These are phyloP conservation scores for Nomada flava DNA, from an alignment of 2,888 invertebrate species.

Conservation along the genomic window DNA sequence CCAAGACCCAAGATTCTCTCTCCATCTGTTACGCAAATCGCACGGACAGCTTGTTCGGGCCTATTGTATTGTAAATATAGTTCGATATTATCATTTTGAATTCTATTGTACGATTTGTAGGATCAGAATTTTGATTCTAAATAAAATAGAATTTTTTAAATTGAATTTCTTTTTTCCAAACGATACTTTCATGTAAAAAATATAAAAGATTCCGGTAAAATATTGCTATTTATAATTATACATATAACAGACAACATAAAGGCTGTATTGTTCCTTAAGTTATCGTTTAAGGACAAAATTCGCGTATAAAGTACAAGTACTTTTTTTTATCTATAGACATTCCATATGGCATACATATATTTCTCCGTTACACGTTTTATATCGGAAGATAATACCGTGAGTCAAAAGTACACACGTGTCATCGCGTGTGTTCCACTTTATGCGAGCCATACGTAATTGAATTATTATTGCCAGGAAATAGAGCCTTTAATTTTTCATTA, in stretches of 20 bases:
- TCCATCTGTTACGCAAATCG: constrained; percentile 97
- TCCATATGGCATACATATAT: not conserved
- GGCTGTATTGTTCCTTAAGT: too few species aligned
- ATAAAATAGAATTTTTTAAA: too few species aligned
- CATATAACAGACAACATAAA: too few species aligned
- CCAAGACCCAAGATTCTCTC: constrained; percentile 98
- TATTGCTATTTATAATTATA: not conserved
- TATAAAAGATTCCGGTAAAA: not conserved
- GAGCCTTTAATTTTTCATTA: too few species aligned
- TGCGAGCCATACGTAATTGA: not conserved
- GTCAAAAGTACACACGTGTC: constrained; percentile 11
- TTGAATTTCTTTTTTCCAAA: too few species aligned
- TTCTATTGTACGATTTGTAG: not conserved
- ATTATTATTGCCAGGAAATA: not conserved
- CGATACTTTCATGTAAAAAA: not conserved
- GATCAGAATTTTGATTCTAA: too few species aligned
- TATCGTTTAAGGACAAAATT: too few species aligned
- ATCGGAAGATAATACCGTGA: constrained; percentile 3
- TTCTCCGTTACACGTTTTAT: not conserved
- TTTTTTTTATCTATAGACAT: not conserved
- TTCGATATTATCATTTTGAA: not conserved
- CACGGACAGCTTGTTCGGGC: constrained; percentile 94
- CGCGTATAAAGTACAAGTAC: not conserved
- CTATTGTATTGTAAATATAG: constrained; percentile 82
- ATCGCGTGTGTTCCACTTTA: constrained; percentile 13